Conservation (phyloP, 2,113 vertebrate genomes). For the Pelecanoides urinatrix region DNA sequence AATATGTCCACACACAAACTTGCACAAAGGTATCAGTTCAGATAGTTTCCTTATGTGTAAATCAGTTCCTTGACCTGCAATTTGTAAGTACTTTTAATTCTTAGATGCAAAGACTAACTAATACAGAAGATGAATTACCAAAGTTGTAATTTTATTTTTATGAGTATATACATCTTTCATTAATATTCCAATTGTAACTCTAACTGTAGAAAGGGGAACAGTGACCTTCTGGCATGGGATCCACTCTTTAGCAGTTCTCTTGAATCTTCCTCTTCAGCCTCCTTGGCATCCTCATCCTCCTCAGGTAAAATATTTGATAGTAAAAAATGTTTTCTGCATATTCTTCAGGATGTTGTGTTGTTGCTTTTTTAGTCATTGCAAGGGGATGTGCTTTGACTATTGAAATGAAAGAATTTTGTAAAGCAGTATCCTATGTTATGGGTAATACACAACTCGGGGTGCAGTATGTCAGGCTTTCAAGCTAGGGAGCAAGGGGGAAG, state of each 20-base stretch:
- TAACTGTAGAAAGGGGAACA: conserved; percentile 80
- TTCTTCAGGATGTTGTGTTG: not conserved
- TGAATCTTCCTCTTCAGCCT: conserved; percentile 76
- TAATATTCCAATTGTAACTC: conserved; percentile 4
- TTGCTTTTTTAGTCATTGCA: not conserved
- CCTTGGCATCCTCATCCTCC: conserved; percentile 74
- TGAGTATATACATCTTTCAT: not conserved
- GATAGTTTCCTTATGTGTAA: not conserved
- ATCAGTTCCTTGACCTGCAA: not conserved
- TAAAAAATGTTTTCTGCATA: not conserved
- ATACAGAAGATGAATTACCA: not conserved
- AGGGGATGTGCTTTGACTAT: not conserved
- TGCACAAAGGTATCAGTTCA: not conserved
- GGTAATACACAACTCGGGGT: not conserved
- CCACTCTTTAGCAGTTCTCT: conserved; percentile 82
- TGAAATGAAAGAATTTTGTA: not conserved
- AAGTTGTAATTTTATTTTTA: not conserved
- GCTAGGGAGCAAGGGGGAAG: not conserved
- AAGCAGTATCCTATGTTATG: not conserved
- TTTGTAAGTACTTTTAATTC: not conserved
- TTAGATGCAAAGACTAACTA: not conserved
- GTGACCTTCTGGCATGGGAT: conserved; percentile 91
- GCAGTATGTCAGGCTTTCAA: not conserved
- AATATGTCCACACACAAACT: not conserved
- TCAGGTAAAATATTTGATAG: conserved; percentile 75